Evolutionary conservation across 2,113 vertebrate genomes (phyloP).

Genomic region (Tyto alba): DNA sequence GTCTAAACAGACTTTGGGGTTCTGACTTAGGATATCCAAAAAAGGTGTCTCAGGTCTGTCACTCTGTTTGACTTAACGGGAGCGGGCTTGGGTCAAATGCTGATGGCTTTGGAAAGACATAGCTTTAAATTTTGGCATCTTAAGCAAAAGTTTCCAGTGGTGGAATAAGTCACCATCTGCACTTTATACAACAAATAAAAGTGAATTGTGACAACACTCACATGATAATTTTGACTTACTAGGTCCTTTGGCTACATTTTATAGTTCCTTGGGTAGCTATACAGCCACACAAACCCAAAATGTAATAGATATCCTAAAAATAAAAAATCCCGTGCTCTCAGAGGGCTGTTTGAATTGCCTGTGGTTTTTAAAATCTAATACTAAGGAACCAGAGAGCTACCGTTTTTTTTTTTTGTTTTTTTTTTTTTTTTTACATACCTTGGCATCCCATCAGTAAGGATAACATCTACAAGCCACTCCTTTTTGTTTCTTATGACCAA

Average conservation of each 20-base stretch:
- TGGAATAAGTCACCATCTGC: neutral
- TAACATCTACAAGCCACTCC: neutral
- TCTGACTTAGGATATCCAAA: rapidly evolving
- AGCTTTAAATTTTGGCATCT: neutral
- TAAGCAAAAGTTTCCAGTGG: neutral
- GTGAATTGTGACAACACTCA: neutral
- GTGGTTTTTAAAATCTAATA: conserved; percentile 9
- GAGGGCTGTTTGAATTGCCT: neutral
- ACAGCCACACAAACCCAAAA: neutral
- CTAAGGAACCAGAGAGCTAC: neutral
- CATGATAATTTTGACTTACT: neutral
- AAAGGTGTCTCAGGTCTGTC: neutral
- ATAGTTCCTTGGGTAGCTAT: neutral
- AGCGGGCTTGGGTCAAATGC: neutral
- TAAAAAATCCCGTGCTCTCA: neutral
- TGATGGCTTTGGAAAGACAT: neutral
- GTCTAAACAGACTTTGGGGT: neutral
- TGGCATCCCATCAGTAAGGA: neutral
- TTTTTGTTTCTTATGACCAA: neutral
- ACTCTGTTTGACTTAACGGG: neutral
- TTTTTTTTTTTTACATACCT: neutral
- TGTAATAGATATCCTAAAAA: neutral
- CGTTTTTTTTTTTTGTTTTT: neutral
- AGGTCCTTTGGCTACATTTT: neutral
- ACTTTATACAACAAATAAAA: neutral